Evolutionary conservation across 2,888 invertebrate genomes (phyloP).

Genomic region (Balanococcus diminutus): DNA sequence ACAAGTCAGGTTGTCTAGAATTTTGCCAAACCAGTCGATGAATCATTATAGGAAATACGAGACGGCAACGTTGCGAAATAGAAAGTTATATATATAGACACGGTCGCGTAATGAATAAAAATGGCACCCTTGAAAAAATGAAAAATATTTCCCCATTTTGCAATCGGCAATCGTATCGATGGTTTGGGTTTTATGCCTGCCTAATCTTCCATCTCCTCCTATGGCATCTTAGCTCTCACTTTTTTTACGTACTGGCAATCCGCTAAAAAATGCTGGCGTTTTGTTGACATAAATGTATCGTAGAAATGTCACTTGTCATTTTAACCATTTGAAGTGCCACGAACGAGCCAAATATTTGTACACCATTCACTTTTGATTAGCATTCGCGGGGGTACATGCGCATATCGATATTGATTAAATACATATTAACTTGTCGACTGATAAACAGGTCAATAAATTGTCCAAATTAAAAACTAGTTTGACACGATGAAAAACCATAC

Average conservation of each 20-base stretch:
- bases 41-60: neutral
- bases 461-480: slow-evolving; percentile 13
- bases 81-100: neutral
- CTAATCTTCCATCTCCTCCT: too few relatives aligned
- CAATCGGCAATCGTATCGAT: neutral
- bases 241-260: neutral
- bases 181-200: neutral
- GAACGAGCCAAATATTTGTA: slow-evolving; percentile 22
- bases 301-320: neutral
- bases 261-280: neutral
- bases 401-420: neutral
- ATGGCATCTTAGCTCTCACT: neutral
- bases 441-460: neutral
- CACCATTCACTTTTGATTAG: slow-evolving; percentile 16
- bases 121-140: neutral
- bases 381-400: neutral
- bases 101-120: neutral
- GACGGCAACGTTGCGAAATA: slow-evolving; percentile 15
- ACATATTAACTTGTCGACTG: neutral
- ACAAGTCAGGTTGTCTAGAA: slow-evolving; percentile 7
- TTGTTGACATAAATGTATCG: neutral
- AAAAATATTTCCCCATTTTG: neutral
- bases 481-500: neutral
- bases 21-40: slow-evolving; percentile 33
- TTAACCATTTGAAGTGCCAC: neutral